Conservation (phyloP, 2,888 invertebrate species). For the Physocephala rufipes region DNA sequence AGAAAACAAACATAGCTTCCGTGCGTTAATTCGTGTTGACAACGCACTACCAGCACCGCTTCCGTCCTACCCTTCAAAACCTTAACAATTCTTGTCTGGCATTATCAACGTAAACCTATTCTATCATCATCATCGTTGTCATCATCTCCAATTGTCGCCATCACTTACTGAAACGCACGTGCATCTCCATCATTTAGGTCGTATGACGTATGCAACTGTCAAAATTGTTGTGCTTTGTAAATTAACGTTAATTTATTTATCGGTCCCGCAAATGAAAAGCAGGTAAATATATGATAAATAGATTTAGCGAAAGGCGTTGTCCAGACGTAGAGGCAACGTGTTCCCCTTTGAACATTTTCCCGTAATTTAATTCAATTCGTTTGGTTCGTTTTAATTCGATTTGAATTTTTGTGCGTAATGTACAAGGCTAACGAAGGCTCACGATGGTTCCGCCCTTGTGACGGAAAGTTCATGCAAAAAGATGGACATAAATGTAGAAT, state of each 20-base stretch:
- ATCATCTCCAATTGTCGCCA: not conserved
- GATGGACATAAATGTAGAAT: constrained; percentile 1
- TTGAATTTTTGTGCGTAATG: constrained; percentile 7
- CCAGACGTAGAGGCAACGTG: not conserved
- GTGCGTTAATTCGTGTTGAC: constrained; percentile 33
- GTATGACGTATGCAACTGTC: constrained; percentile 25
- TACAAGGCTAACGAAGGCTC: not conserved
- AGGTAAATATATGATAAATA: not conserved
- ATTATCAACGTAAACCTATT: too few species aligned
- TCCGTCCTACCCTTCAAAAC: too few species aligned
- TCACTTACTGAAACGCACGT: not conserved
- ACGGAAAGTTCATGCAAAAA: not conserved
- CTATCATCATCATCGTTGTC: not conserved
- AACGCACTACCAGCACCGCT: constrained; percentile 8
- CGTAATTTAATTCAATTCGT: too few species aligned
- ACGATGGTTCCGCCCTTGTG: constrained; percentile 2
- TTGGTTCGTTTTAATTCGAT: constrained; percentile 22
- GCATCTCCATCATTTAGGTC: not conserved
- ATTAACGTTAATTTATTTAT: constrained; percentile 35
- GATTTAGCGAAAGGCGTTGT: too few species aligned
- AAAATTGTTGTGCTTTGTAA: constrained; percentile 23
- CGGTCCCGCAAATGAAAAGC: not conserved
- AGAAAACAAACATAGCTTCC: constrained; percentile 26
- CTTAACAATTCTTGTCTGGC: constrained; percentile 10
- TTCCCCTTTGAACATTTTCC: not conserved